A percentile compares a stretch with the other conserved stretches of the same genome.
Conservation (phyloP, 2,113 vertebrate genomes). For the Cavia aperea region DNA sequence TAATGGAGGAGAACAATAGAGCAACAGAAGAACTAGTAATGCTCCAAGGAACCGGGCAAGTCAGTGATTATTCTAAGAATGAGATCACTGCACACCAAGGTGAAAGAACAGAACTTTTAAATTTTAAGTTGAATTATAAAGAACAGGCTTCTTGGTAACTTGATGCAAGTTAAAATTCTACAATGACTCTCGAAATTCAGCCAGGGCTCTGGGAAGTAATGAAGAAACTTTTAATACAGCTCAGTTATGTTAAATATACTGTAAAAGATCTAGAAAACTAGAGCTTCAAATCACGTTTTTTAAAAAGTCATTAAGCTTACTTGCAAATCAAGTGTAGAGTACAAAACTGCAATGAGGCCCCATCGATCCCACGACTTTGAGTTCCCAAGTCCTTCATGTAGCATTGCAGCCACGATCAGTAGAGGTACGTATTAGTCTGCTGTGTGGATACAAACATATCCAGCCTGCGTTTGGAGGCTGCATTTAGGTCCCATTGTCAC, state of each 20-base stretch:
- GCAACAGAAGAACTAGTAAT: no score
- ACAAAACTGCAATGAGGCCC: constrained; percentile 60
- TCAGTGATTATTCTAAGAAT: not conserved
- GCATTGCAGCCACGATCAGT: not conserved
- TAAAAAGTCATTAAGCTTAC: constrained; percentile 60
- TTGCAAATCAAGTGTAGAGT: constrained; percentile 61
- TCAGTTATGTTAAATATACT: constrained; percentile 71
- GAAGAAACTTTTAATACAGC: constrained; percentile 73
- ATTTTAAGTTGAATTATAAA: not conserved
- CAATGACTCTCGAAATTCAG: constrained; percentile 12
- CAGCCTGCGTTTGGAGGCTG: not conserved
- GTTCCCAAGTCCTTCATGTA: constrained; percentile 30
- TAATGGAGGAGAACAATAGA: not conserved
- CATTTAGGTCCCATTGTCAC: not conserved
- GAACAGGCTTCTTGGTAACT: not conserved
- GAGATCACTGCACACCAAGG: not conserved
- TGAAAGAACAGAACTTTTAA: not conserved
- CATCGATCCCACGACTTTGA: not conserved
- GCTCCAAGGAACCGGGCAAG: not conserved
- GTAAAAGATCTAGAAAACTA: constrained; percentile 75
- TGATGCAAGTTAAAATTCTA: not conserved
- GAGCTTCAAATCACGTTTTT: constrained; percentile 70
- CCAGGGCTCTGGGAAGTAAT: constrained; percentile 20
- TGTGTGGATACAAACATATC: constrained; percentile 19
- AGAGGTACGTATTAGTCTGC: not conserved